Conservation (phyloP, 2,113 vertebrate species). For the Triplophysa rosa region DNA sequence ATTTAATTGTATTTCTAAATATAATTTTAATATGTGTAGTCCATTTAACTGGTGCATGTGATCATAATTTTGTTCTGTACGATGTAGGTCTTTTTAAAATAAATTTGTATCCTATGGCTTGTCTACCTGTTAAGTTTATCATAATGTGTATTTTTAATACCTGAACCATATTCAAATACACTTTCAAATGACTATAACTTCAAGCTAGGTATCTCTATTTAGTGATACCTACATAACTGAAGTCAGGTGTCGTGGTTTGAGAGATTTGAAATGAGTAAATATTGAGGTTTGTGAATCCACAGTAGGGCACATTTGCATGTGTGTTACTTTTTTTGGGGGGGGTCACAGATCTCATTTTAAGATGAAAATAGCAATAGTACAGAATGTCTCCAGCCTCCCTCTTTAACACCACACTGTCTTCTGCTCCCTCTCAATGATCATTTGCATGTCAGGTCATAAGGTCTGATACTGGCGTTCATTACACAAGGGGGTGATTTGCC, state of each 20-base stretch:
- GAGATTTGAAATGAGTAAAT: slow-evolving; percentile 28
- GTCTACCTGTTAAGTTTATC: not conserved
- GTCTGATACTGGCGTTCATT: slow-evolving; percentile 46
- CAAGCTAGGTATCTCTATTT: not conserved
- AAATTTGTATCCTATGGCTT: slow-evolving; percentile 71
- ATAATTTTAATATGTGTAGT: no score
- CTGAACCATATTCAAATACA: slow-evolving; percentile 1
- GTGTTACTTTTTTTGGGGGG: not conserved
- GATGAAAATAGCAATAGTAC: not conserved
- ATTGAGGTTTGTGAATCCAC: not conserved
- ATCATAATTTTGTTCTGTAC: not conserved
- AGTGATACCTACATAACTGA: slow-evolving; percentile 17
- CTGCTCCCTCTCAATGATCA: slow-evolving; percentile 45
- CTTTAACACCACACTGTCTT: slow-evolving; percentile 18
- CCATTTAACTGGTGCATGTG: not conserved
- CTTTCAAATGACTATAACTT: slow-evolving; percentile 11
- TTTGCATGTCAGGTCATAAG: slow-evolving; percentile 70
- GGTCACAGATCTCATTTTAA: not conserved
- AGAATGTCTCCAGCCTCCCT: not conserved
- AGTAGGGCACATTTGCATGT: not conserved
- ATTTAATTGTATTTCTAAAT: no score
- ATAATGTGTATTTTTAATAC: not conserved
- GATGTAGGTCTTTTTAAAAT: not conserved
- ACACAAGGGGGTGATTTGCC: slow-evolving; percentile 67
- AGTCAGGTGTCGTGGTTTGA: not conserved